These are phyloP conservation scores for Dufourea novaeangliae DNA, from an alignment of 1,140 invertebrate species.

Conservation along the genomic window DNA sequence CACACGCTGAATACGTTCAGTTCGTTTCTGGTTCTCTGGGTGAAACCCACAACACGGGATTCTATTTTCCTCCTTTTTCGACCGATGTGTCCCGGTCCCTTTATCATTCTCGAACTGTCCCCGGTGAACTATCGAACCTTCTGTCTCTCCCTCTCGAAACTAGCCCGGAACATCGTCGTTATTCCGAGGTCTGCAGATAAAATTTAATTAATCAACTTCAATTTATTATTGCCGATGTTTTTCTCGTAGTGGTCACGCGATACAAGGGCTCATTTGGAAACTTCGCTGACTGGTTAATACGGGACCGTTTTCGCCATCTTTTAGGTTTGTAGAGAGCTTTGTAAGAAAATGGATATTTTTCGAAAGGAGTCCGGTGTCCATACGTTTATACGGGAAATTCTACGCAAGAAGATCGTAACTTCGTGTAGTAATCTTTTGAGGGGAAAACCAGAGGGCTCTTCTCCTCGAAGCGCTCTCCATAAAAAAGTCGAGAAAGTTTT, in stretches of 20 bases:
- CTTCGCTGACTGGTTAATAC: slow-evolving; percentile 47
- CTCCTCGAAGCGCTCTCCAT: background rate
- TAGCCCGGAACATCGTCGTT: slow-evolving; percentile 47
- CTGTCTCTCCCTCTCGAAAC: slow-evolving; percentile 13
- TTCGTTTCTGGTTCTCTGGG: slow-evolving; percentile 32
- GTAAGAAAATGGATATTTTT: background rate
- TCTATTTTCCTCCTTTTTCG: background rate
- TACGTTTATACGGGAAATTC: background rate
- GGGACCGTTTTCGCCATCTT: background rate
- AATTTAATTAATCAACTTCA: too few relatives aligned
- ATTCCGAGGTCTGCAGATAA: slow-evolving; percentile 57
- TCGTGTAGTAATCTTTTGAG: too few relatives aligned
- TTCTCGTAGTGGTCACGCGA: slow-evolving; percentile 44
- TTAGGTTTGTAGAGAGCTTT: background rate
- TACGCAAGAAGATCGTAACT: background rate
- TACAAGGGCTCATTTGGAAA: slow-evolving; percentile 67
- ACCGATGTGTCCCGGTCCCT: slow-evolving; percentile 11
- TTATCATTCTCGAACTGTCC: slow-evolving; percentile 38
- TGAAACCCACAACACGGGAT: slow-evolving; percentile 45
- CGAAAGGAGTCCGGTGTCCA: background rate
- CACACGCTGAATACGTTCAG: slow-evolving; percentile 70
- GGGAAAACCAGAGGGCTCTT: background rate
- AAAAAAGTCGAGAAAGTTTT: slow-evolving; percentile 17
- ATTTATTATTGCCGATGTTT: slow-evolving; percentile 68
- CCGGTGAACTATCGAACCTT: slow-evolving; percentile 29